These are phyloP conservation scores for Luperina nickerlii DNA, from an alignment of 2,888 invertebrate genomes.

Conservation along the genomic window DNA sequence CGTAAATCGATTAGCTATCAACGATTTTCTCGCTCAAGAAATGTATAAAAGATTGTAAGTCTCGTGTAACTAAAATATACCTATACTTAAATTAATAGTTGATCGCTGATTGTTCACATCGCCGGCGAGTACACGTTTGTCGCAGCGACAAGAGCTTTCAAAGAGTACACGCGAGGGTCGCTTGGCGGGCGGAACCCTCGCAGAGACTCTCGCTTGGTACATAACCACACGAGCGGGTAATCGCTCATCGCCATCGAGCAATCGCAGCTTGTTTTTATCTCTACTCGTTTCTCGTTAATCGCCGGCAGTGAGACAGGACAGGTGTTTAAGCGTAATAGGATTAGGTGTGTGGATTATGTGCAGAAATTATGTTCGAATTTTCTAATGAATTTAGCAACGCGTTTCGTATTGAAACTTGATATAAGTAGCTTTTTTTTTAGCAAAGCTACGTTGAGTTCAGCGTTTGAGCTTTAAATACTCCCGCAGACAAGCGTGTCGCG, in stretches of 20 bases:
- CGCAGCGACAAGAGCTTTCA: neutral
- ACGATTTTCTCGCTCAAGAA: neutral
- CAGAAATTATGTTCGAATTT: slow-evolving; percentile 22
- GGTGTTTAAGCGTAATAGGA: neutral
- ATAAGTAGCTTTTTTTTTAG: neutral
- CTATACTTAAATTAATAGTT: neutral
- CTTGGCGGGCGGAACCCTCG: neutral
- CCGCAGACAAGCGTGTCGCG: neutral
- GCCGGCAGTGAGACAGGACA: neutral
- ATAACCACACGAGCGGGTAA: neutral
- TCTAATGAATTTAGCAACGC: slow-evolving; percentile 22
- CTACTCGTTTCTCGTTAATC: neutral
- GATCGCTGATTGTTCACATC: neutral
- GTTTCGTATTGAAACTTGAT: slow-evolving; percentile 6
- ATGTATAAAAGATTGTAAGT: neutral
- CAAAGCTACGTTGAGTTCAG: slow-evolving; percentile 2
- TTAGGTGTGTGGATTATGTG: slow-evolving; percentile 28
- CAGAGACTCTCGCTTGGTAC: neutral
- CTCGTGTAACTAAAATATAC: neutral
- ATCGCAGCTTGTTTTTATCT: neutral
- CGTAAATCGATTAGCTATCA: neutral
- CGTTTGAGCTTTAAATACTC: neutral
- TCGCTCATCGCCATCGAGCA: neutral
- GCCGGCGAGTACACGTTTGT: neutral
- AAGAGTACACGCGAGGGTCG: neutral